Conservation (phyloP, 2,797 vertebrate genomes). For the Neolamprologus multifasciatus region DNA sequence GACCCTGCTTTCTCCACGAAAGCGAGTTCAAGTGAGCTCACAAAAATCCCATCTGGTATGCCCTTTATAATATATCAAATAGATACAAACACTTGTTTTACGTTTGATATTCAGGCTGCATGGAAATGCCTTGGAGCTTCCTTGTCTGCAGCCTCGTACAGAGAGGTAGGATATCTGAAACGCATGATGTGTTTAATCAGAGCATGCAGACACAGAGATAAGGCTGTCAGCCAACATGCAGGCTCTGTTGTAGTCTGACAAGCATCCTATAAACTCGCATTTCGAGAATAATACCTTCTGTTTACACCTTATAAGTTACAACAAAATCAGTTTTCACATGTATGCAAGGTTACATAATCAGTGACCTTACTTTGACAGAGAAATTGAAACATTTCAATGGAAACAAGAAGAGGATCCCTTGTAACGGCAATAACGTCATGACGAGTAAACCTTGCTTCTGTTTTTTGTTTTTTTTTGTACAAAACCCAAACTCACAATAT, state of each 20-base stretch:
- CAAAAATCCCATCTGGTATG: not conserved
- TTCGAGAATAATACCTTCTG: not conserved
- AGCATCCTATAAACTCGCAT: not conserved
- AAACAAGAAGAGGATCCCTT: not conserved
- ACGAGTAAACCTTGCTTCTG: not conserved
- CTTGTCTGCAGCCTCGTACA: not conserved
- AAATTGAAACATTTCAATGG: not conserved
- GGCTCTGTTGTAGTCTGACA: not conserved
- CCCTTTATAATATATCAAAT: constrained; percentile 18
- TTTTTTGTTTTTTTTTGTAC: fast-evolving
- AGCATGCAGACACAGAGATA: constrained; percentile 18
- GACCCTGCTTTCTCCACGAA: not conserved
- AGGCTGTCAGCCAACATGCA: constrained; percentile 25
- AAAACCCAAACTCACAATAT: not conserved
- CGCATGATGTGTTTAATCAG: constrained; percentile 53
- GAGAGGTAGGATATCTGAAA: constrained; percentile 45
- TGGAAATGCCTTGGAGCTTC: not conserved
- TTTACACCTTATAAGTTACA: not conserved
- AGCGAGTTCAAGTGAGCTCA: not conserved
- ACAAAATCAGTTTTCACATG: not conserved
- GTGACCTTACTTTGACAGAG: not conserved
- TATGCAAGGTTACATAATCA: not conserved
- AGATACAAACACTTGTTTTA: constrained; percentile 37
- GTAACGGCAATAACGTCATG: not conserved
- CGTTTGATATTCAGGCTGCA: constrained; percentile 7